Evolutionary conservation across 2,888 invertebrate species (phyloP), one percentile per base, ranked within the genome.

Genomic region (Proisotoma minuta): DNA sequence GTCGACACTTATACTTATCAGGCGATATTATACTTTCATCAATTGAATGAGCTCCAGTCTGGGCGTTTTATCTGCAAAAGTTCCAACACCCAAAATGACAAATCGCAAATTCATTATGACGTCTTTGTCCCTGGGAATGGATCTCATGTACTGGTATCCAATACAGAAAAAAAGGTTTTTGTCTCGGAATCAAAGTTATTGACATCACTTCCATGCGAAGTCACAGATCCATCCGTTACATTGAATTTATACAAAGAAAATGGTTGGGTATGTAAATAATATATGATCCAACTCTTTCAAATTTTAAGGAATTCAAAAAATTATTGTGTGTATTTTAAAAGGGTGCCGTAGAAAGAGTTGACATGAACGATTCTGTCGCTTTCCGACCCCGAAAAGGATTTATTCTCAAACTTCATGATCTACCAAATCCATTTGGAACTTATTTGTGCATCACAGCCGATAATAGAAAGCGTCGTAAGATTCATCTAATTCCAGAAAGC

Each of bases 51-150:
- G 22, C 51, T 66, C 10, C 69, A 71, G 39, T 64, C 67, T 24
- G 71, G 71, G 26, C 61, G 71, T 1, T 71, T 69, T 43, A 62
- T 67, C 39, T 71, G 71, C 54, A 59, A 69, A 28, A 69, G 71
- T 10, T 64, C 68, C 39, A 65, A 66, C 39, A 62, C 63, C 27
- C 62, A 65, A 24, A 57, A 65, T 47, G 68, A 68, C 40, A 65
- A 66, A 29, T 39, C 61, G 3, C 60, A 65, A 8, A 61, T 63
- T 15, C 65, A 62, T 34, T 65, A 65, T 26, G 69, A 71, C 57
- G 52, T 71, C 12, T 71, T 66, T 56, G 64, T 71, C 39, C 71
- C 71, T 52, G 71, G 67, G 48, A 65, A 66, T 48, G 61, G 63
- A 2, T 62, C 57, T 18, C 56, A 61, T 26, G 58, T 69, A 18